phyloP scores from a whole-genome alignment of 2,888 invertebrate genomes.

The Petrophora chlorosata region DNA sequence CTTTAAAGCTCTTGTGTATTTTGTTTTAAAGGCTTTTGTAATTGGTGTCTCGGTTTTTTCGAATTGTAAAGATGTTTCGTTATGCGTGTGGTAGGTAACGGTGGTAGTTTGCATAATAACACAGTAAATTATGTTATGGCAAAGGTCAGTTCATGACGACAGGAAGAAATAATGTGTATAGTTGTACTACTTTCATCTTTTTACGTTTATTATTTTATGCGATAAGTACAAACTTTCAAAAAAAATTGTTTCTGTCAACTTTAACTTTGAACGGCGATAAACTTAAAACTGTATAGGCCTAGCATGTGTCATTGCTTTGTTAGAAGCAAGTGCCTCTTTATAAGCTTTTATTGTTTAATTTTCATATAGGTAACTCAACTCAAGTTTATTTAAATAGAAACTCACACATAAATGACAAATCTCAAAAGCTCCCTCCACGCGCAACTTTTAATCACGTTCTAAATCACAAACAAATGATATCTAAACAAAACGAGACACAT shows the following conservation, averaged over 20 bases:
- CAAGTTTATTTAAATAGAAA: too few species aligned
- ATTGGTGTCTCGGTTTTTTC: slow-evolving; percentile 38
- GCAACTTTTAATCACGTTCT: slow-evolving; percentile 27
- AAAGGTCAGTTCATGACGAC: slow-evolving; percentile 1
- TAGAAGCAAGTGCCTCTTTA: too few species aligned
- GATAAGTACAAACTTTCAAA: too few species aligned
- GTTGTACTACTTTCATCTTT: not conserved
- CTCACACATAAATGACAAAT: slow-evolving; percentile 13
- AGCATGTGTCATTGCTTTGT: too few species aligned
- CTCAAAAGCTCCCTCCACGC: not conserved
- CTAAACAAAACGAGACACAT: slow-evolving; percentile 39
- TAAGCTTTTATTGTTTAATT: too few species aligned
- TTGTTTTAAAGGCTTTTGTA: slow-evolving; percentile 40
- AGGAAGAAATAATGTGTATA: not conserved
- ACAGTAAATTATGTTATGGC: slow-evolving; percentile 1
- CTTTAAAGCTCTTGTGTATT: slow-evolving; percentile 29
- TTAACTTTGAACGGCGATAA: too few species aligned
- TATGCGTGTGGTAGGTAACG: slow-evolving; percentile 21
- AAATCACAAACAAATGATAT: slow-evolving; percentile 37
- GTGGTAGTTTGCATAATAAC: slow-evolving; percentile 23
- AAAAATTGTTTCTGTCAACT: too few species aligned
- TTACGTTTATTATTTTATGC: too few species aligned
- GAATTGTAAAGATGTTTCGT: slow-evolving; percentile 28
- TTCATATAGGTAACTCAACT: too few species aligned
- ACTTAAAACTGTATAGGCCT: too few species aligned